These are phyloP conservation scores for Aleiodes sp. DNA, from an alignment of 1,140 invertebrate genomes.

Conservation along the genomic window DNA sequence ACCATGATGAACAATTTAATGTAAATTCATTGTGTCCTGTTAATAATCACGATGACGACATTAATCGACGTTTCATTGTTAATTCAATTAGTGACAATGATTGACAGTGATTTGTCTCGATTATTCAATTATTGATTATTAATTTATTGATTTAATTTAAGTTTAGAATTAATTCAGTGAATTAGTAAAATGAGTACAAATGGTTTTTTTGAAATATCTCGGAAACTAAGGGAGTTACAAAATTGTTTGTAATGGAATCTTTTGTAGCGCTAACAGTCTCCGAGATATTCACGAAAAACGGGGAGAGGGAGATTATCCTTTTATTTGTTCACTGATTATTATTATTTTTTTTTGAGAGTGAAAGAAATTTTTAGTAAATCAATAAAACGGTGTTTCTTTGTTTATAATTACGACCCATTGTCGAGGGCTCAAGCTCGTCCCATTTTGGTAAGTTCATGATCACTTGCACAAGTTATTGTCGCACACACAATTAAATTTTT, in stretches of 20 bases:
- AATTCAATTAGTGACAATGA: slow-evolving; percentile 54
- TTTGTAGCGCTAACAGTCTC: too few relatives aligned
- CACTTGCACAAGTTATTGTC: slow-evolving; percentile 40
- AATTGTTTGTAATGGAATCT: too few relatives aligned
- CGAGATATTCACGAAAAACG: too few relatives aligned
- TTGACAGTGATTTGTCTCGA: slow-evolving; percentile 20
- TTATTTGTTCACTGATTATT: too few relatives aligned
- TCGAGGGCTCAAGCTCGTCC: slow-evolving; percentile 56
- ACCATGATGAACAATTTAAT: slow-evolving; percentile 44
- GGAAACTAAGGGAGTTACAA: too few relatives aligned
- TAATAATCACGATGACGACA: slow-evolving; percentile 48
- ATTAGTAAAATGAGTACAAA: too few relatives aligned
- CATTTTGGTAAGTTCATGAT: slow-evolving; percentile 56
- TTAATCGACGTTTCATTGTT: slow-evolving; percentile 53
- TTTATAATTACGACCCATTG: slow-evolving; percentile 59
- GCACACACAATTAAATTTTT: slow-evolving; percentile 48
- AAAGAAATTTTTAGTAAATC: slow-evolving; percentile 18
- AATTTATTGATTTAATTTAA: too few relatives aligned
- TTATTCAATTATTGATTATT: not conserved
- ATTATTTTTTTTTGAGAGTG: not conserved
- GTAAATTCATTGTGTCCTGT: slow-evolving; percentile 47
- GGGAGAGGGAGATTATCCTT: too few relatives aligned
- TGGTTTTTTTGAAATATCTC: too few relatives aligned
- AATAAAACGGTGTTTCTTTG: slow-evolving; percentile 55
- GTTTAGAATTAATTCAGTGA: too few relatives aligned